Percentiles rank a stretch among this genome's conserved stretches.
These are phyloP conservation scores for Geodia barretti DNA, from an alignment of 37 sponge, comb jelly and placozoan genomes.

Conservation along the genomic window DNA sequence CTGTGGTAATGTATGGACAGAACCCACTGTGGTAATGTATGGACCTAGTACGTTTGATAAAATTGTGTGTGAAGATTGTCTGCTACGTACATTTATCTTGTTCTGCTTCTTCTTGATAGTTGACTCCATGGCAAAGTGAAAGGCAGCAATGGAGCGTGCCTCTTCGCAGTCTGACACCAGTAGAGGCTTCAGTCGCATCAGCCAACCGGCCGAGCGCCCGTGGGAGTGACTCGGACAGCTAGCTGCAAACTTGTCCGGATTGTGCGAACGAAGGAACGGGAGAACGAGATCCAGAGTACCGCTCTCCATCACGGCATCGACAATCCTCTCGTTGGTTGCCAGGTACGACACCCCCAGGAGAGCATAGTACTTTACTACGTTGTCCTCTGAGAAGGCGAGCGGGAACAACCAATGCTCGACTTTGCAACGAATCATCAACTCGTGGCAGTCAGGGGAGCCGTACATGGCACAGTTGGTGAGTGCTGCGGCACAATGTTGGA, in stretches of 20 bases:
- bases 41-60: not conserved
- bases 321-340: conserved; percentile 33
- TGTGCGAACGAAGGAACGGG: conserved; percentile 33
- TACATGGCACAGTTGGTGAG: conserved; percentile 70
- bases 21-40: not conserved
- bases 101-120: conserved; percentile 47
- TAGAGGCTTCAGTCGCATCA: conserved; percentile 37
- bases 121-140: conserved; percentile 71
- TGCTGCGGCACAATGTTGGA: conserved; percentile 62
- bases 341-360: conserved; percentile 44
- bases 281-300: conserved; percentile 60
- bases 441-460: conserved; percentile 23
- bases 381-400: conserved; percentile 47
- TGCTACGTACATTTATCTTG: conserved; percentile 30
- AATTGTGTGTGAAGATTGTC: not conserved
- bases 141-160: conserved; percentile 52
- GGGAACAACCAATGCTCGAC: conserved; percentile 70
- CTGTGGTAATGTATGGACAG: not conserved
- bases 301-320: conserved; percentile 16
- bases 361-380: conserved; percentile 50
- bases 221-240: conserved; percentile 54
- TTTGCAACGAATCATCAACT: conserved; percentile 19
- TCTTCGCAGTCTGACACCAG: conserved; percentile 38
- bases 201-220: conserved; percentile 54
- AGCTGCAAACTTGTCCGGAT: conserved; percentile 40